A percentile compares a stretch with the other conserved stretches of the same genome.
phyloP scores from a whole-genome alignment of 2,888 invertebrate species.

The Galeruca laticollis region DNA sequence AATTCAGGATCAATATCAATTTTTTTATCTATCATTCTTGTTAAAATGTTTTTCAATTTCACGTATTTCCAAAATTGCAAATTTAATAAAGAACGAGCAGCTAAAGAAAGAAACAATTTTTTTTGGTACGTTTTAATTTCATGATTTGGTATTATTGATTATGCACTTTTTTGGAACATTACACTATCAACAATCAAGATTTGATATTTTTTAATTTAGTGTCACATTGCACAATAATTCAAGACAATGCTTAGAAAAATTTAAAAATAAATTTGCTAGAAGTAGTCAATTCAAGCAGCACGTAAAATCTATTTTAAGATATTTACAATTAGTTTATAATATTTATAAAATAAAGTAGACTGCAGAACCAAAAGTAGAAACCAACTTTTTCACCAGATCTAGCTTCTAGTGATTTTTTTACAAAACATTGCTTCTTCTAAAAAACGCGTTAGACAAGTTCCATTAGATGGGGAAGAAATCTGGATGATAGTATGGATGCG shows the following conservation, averaged over 20 bases:
- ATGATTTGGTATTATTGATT: no score
- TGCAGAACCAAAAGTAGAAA: conserved; percentile 28
- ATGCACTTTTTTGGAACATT: no score
- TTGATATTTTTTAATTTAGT: conserved; percentile 55
- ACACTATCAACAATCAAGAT: no score
- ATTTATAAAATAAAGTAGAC: conserved; percentile 25
- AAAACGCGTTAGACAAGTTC: background rate
- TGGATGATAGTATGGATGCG: no score
- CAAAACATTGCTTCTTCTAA: background rate
- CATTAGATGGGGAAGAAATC: background rate
- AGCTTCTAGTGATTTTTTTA: background rate
- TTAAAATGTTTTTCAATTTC: no score
- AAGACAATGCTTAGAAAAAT: conserved; percentile 66
- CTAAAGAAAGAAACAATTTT: no score
- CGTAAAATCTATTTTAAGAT: conserved; percentile 53
- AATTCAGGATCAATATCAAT: no score
- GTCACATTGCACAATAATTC: conserved; percentile 66
- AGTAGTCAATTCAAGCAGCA: conserved; percentile 64
- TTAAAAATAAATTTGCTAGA: conserved; percentile 57
- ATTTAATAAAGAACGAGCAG: no score
- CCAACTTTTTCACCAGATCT: background rate
- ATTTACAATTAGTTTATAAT: conserved; percentile 36
- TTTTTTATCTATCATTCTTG: no score
- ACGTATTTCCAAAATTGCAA: no score
- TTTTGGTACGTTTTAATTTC: no score